Percentiles rank a stretch among this genome's conserved stretches.
Evolutionary conservation across 2,113 vertebrate species (phyloP).

Genomic region (Cephalophus harveyi): DNA sequence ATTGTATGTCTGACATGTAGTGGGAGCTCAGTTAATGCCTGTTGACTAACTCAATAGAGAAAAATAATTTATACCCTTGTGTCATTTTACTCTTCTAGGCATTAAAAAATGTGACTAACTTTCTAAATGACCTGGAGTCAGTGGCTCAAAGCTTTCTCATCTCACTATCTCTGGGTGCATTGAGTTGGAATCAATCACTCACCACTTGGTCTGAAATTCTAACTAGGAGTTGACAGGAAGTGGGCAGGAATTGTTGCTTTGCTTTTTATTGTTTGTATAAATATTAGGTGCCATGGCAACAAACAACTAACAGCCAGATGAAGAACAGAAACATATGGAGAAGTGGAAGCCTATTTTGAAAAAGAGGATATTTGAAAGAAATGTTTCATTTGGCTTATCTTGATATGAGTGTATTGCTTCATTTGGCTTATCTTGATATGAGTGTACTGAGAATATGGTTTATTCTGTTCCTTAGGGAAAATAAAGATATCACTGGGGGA

Average conservation of each 20-base stretch:
- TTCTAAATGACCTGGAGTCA: background rate
- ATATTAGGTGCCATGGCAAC: constrained; percentile 49
- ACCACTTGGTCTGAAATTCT: constrained; percentile 47
- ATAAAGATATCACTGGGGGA: background rate
- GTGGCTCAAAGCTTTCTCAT: background rate
- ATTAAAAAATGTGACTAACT: background rate
- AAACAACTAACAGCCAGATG: constrained; percentile 36
- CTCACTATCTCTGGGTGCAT: background rate
- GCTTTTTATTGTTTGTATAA: constrained; percentile 61
- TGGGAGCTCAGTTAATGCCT: background rate
- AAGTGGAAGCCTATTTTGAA: background rate
- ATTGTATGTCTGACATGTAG: background rate
- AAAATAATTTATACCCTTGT: background rate
- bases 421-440: background rate
- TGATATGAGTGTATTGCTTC: background rate
- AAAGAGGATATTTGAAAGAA: constrained; percentile 28
- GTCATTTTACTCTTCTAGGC: background rate
- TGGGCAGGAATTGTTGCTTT: constrained; percentile 27
- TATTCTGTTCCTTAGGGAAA: background rate
- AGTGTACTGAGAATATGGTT: background rate
- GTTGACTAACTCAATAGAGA: background rate
- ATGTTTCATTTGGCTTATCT: constrained; percentile 20
- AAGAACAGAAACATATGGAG: constrained; percentile 64
- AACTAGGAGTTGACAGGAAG: constrained; percentile 53
- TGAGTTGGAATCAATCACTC: constrained; percentile 46